phyloP scores from a whole-genome alignment of 2,797 vertebrate species.

The Phrynocephalus guinanensis region DNA sequence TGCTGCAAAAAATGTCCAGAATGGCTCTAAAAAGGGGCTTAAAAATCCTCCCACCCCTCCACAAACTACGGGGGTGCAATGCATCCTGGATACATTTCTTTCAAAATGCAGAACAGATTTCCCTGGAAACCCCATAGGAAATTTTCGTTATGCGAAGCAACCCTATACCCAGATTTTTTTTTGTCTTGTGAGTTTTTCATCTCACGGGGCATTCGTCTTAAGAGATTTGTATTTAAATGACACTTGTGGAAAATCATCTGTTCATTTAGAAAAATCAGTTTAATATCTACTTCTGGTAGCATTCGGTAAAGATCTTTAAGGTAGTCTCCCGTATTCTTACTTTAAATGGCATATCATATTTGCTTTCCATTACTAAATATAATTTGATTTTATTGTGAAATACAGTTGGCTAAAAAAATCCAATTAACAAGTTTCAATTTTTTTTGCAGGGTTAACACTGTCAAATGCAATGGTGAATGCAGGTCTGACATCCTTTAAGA shows the following conservation, averaged over 20 bases:
- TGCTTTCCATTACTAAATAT: slow-evolving; percentile 18
- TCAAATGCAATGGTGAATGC: slow-evolving; percentile 95
- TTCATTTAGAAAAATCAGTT: slow-evolving; percentile 38
- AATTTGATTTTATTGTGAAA: slow-evolving; percentile 46
- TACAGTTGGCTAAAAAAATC: slow-evolving; percentile 46
- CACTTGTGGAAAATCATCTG: slow-evolving; percentile 21
- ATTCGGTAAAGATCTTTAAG: slow-evolving; percentile 7
- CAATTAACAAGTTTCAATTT: slow-evolving; percentile 60
- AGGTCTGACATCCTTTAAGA: slow-evolving; percentile 92
- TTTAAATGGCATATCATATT: slow-evolving; percentile 33
- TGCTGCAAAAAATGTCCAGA: too few relatives aligned
- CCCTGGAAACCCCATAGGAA: too few relatives aligned
- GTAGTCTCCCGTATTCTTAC: not conserved
- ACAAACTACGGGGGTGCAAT: too few relatives aligned
- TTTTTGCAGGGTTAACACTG: slow-evolving; percentile 87
- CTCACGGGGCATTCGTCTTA: too few relatives aligned
- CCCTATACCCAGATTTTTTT: too few relatives aligned
- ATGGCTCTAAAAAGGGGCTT: too few relatives aligned
- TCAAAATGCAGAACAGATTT: too few relatives aligned
- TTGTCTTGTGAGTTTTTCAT: too few relatives aligned
- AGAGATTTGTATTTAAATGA: not conserved
- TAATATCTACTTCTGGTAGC: slow-evolving; percentile 24
- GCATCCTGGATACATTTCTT: too few relatives aligned
- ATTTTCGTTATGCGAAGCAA: too few relatives aligned
- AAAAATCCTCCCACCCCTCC: too few relatives aligned